Conservation (phyloP, 2,113 vertebrate genomes). For the Pterocles burchelli region DNA sequence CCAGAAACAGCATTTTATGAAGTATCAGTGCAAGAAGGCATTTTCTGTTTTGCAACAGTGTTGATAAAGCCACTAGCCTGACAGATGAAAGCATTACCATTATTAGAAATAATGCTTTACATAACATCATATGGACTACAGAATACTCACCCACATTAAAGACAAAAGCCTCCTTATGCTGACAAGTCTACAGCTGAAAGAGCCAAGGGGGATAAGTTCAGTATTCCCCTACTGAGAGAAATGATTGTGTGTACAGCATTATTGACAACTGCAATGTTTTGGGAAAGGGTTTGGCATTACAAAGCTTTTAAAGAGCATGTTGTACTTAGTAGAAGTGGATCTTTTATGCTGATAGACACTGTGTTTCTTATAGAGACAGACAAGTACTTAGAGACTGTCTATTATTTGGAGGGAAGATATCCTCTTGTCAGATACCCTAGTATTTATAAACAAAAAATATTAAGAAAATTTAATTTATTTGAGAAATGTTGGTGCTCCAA, state of each 20-base stretch:
- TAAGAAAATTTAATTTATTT: not conserved
- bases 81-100: not conserved
- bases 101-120: not conserved
- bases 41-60: not conserved
- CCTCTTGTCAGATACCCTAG: not conserved
- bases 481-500: not conserved
- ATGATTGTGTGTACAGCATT: not conserved
- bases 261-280: not conserved
- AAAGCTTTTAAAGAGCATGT: not conserved
- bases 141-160: not conserved
- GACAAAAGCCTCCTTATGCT: not conserved
- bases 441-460: not conserved
- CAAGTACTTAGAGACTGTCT: not conserved
- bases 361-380: not conserved
- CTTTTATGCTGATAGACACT: not conserved
- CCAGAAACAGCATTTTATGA: not conserved
- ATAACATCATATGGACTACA: not conserved
- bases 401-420: not conserved
- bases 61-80: not conserved
- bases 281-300: not conserved
- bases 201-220: not conserved
- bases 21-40: not conserved
- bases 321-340: not conserved
- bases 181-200: not conserved
- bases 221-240: not conserved